Evolutionary conservation across 2,888 invertebrate genomes (phyloP).

Genomic region (Nomada fucata): DNA sequence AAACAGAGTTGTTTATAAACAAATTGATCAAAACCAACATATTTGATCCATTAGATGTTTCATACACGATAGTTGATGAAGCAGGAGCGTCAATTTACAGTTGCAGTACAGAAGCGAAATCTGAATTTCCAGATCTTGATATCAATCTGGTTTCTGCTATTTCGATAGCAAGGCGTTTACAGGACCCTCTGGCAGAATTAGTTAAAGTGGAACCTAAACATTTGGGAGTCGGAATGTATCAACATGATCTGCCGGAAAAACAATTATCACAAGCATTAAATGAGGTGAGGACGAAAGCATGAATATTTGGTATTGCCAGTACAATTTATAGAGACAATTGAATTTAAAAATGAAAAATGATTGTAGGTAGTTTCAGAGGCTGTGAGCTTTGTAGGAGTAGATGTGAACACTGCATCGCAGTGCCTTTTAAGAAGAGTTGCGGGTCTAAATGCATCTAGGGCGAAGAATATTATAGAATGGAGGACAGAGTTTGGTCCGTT

Average conservation of each 20-base stretch:
- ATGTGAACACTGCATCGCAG: conserved; percentile 94
- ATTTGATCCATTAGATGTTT: conserved; percentile 87
- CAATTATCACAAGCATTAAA: conserved; percentile 90
- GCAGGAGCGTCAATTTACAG: conserved; percentile 97
- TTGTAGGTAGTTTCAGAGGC: conserved; percentile 91
- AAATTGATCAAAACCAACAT: conserved; percentile 86
- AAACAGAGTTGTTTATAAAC: conserved; percentile 92
- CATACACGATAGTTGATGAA: conserved; percentile 94
- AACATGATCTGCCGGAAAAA: conserved; percentile 94
- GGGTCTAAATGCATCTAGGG: conserved; percentile 91
- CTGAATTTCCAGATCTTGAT: conserved; percentile 94
- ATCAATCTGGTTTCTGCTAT: conserved; percentile 90
- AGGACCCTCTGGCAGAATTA: conserved; percentile 95
- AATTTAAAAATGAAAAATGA: conserved; percentile 1
- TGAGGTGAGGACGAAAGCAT: conserved; percentile 83
- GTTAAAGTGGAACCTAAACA: conserved; percentile 97
- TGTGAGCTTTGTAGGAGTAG: conserved; percentile 97
- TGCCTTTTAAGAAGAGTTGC: conserved; percentile 93
- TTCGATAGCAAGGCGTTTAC: conserved; percentile 93
- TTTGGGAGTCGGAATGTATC: conserved; percentile 97
- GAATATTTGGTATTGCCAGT: background rate
- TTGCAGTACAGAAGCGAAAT: conserved; percentile 91
- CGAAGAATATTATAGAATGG: conserved; percentile 91
- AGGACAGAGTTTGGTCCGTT: conserved; percentile 90
- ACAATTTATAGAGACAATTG: background rate